Percentiles rank a stretch among this genome's conserved stretches.
These are phyloP conservation scores for Poeciliopsis prolifica DNA, from an alignment of 2,113 vertebrate species.

Conservation along the genomic window DNA sequence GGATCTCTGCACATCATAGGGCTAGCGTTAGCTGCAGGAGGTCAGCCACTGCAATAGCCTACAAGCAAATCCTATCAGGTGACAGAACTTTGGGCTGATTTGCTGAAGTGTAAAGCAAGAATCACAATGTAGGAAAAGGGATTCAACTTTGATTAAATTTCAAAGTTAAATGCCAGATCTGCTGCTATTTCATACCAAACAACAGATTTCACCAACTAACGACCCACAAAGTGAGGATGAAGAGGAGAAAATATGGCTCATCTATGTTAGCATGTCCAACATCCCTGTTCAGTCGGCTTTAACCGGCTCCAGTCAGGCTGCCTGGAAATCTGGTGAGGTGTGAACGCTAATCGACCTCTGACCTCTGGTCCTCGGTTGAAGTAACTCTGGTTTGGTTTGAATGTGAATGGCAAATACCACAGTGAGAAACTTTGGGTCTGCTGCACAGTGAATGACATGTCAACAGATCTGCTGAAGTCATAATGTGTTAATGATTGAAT, in stretches of 20 bases:
- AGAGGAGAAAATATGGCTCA: too few species aligned
- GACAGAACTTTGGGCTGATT: not conserved
- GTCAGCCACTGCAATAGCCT: not conserved
- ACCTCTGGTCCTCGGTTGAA: too few species aligned
- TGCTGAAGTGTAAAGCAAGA: not conserved
- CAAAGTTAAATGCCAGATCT: too few species aligned
- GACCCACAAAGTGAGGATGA: not conserved
- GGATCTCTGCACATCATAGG: conserved; percentile 16
- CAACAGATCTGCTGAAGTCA: not conserved
- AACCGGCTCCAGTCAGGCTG: too few species aligned
- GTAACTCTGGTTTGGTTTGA: too few species aligned
- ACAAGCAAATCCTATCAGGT: not conserved
- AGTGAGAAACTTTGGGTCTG: too few species aligned
- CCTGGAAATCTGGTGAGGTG: too few species aligned
- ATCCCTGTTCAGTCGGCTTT: too few species aligned
- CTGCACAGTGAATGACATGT: not conserved
- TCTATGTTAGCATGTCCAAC: not conserved
- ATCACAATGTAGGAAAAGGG: too few species aligned
- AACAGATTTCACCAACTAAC: not conserved
- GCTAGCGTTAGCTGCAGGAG: not conserved
- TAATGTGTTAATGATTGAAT: not conserved
- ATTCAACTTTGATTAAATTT: too few species aligned
- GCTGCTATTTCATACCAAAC: not conserved
- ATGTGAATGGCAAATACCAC: too few species aligned
- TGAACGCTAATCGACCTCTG: too few species aligned